Percentiles rank a stretch among this genome's conserved stretches.
phyloP scores from a whole-genome alignment of 2,888 invertebrate genomes.

The Adela reaumurella region DNA sequence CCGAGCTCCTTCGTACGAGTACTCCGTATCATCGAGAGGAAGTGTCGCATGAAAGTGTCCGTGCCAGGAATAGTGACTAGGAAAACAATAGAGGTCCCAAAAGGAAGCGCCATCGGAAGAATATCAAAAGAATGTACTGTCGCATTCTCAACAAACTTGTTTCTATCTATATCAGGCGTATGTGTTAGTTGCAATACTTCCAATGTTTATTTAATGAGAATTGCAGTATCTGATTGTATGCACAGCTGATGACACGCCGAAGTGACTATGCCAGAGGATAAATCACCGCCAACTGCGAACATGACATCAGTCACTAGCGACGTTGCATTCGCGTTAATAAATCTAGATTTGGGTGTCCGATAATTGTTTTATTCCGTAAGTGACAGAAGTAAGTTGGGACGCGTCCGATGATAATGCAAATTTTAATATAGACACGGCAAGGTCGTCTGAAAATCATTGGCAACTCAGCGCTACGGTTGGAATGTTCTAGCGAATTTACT shows the following conservation, averaged over 20 bases:
- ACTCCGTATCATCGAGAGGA: background rate
- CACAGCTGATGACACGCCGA: background rate
- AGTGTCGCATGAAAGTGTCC: background rate
- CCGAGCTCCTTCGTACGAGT: background rate
- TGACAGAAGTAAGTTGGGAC: background rate
- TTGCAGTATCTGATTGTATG: background rate
- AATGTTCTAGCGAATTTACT: too few relatives aligned
- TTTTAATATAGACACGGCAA: background rate
- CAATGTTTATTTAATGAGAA: background rate
- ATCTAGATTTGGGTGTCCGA: too few relatives aligned
- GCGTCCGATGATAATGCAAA: background rate
- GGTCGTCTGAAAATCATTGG: background rate
- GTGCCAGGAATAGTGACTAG: background rate
- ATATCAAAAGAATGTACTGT: background rate
- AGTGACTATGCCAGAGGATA: background rate
- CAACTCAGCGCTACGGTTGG: background rate
- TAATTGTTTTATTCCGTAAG: too few relatives aligned
- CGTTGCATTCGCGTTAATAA: background rate
- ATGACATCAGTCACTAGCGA: background rate
- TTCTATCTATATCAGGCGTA: background rate
- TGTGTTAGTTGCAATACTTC: background rate
- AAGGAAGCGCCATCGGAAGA: background rate
- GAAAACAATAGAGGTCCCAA: background rate
- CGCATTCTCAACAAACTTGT: too few relatives aligned
- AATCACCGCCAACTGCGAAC: background rate